Evolutionary conservation across 2,888 invertebrate genomes (phyloP), one percentile per base, ranked within the genome.

Genomic region (Pterostichus madidus): DNA sequence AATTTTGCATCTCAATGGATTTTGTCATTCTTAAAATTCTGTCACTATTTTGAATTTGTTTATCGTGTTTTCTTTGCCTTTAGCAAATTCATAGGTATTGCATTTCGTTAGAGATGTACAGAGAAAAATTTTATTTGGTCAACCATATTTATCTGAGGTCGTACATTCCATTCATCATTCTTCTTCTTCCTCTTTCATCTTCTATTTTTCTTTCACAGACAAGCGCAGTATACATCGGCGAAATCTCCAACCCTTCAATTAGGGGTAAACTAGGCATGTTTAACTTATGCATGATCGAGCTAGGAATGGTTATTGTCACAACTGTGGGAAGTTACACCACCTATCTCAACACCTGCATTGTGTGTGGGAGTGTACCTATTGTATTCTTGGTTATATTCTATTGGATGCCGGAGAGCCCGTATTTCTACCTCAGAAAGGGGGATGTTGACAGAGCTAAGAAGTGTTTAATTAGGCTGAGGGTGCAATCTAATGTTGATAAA

Each of bases 231-330:
- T 92, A 92, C 86, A 87, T 91, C 79, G 91, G 91, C 56, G 92
- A 92, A 89, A 91, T 92, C 87, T 89, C 91, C 0, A 91, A 92
- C 84, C 92, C 91, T 83, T 91, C 91, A 84, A 90, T 92, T 35
- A 86, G 92, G 83, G 92, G 91, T 0, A 88, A 91, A 0, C 85
- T 92, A 11, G 83, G 84, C 7, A 84, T 83, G 0, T 87, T 88
- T 24, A 88, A 88, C 44, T 88, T 89, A 53, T 84, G 90, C 0
- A 88, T 90, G 88, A 88, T 89, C 11, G 88, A 89, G 0, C 86
- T 89, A 17, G 90, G 90, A 0, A 88, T 88, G 56, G 85, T 90
- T 0, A 89, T 89, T 84, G 88, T 89, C 0, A 89, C 89, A 80
- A 88, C 88, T 0, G 84, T 89, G 2, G 90, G 90, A 0, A 89